These are phyloP conservation scores for Maccullochella peelii DNA, from an alignment of 2,113 vertebrate genomes.

Conservation along the genomic window DNA sequence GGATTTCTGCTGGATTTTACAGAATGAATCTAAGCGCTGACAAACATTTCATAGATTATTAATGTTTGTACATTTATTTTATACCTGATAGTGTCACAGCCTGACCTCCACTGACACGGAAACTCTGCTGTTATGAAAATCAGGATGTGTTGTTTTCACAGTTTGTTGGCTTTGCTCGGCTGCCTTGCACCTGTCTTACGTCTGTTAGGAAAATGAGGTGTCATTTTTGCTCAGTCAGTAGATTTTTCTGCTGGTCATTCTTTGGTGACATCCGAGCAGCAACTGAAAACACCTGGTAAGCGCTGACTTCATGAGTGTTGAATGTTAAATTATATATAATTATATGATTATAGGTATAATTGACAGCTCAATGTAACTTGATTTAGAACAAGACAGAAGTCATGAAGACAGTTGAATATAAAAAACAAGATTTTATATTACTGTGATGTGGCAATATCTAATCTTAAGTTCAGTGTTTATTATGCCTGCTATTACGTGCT, in stretches of 20 bases:
- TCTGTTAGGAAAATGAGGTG: slow-evolving; percentile 55
- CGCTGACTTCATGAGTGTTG: background rate
- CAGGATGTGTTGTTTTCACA: background rate
- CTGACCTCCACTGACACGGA: background rate
- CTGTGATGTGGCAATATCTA: too few relatives aligned
- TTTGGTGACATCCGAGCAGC: background rate
- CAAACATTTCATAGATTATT: too few relatives aligned
- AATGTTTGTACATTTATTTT: background rate
- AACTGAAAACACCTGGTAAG: slow-evolving; percentile 27
- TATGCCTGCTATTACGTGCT: background rate
- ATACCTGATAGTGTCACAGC: background rate
- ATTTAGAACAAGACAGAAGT: background rate
- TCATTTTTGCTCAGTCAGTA: background rate
- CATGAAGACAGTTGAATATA: too few relatives aligned
- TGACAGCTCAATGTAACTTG: background rate
- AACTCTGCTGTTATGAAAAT: slow-evolving; percentile 42
- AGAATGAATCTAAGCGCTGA: background rate
- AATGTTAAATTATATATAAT: background rate
- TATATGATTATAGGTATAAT: background rate
- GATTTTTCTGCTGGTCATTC: background rate
- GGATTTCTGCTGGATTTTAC: background rate
- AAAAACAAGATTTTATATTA: too few relatives aligned
- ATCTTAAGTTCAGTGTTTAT: background rate
- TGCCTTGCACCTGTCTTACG: background rate
- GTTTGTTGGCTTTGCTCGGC: slow-evolving; percentile 39